A percentile compares a stretch with the other conserved stretches of the same genome.
Conservation (phyloP, 2,113 vertebrate species). For the Micronycteris hirsuta region DNA sequence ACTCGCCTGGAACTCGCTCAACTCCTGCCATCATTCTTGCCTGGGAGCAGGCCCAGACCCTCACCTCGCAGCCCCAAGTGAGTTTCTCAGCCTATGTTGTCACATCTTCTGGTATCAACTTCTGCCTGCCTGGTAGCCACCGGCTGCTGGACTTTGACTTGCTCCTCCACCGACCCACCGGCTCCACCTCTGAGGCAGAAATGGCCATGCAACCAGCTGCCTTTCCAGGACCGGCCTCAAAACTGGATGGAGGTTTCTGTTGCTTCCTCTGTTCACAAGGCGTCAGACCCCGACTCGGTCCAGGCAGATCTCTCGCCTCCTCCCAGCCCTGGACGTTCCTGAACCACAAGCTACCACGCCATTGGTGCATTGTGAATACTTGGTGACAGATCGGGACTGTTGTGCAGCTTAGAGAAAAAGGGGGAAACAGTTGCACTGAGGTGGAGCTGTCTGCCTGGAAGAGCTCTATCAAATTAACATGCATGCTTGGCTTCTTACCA, state of each 20-base stretch:
- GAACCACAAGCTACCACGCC: background rate
- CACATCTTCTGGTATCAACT: background rate
- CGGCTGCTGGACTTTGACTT: background rate
- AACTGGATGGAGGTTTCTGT: background rate
- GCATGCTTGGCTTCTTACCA: background rate
- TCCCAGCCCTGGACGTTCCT: background rate
- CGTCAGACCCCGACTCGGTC: background rate
- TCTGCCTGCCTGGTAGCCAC: background rate
- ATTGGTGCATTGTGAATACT: background rate
- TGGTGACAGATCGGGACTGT: background rate
- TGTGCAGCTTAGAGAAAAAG: background rate
- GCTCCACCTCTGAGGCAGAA: background rate
- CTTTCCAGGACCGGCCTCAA: background rate
- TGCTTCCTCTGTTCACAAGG: background rate
- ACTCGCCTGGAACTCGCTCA: background rate
- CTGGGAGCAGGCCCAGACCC: background rate
- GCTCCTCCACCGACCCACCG: background rate
- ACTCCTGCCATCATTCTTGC: background rate
- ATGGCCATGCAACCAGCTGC: background rate
- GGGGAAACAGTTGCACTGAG: background rate
- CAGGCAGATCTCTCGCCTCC: background rate
- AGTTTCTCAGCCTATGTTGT: background rate
- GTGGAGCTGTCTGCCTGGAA: background rate
- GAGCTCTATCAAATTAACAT: background rate
- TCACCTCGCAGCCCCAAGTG: background rate